phyloP scores from a whole-genome alignment of 2,888 invertebrate genomes.

The Schrankia costaestrigalis region DNA sequence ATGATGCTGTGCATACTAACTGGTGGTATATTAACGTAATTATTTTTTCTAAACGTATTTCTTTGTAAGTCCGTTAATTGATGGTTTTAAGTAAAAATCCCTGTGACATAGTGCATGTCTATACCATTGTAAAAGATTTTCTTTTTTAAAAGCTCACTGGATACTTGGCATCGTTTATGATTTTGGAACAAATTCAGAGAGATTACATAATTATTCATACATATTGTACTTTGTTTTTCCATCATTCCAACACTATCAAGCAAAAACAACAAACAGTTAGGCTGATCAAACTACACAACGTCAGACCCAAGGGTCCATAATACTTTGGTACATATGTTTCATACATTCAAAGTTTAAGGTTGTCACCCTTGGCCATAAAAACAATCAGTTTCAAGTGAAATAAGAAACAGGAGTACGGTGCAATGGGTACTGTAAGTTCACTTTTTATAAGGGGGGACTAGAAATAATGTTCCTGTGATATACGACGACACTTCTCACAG shows the following conservation, averaged over 20 bases:
- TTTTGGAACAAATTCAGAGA: too few species aligned
- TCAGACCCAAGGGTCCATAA: constrained; percentile 17
- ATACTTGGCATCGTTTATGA: too few species aligned
- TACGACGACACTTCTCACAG: constrained; percentile 69
- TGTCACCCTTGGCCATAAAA: constrained; percentile 60
- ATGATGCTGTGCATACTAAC: too few species aligned
- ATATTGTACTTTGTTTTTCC: constrained; percentile 1
- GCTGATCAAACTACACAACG: constrained; percentile 27
- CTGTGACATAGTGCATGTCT: too few species aligned
- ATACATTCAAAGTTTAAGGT: constrained; percentile 60
- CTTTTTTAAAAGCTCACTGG: too few species aligned
- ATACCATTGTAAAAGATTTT: too few species aligned
- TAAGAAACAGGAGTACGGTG: constrained; percentile 68
- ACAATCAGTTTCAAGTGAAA: constrained; percentile 70
- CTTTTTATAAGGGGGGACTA: constrained; percentile 66
- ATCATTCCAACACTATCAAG: constrained; percentile 7
- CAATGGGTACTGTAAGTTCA: constrained; percentile 55
- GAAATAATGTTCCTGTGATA: constrained; percentile 72
- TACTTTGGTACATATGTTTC: constrained; percentile 58
- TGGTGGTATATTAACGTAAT: too few species aligned
- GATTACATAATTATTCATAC: too few species aligned
- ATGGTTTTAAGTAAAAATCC: too few species aligned
- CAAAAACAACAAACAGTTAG: constrained; percentile 19
- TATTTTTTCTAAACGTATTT: too few species aligned
- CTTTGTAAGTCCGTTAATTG: too few species aligned